These are phyloP conservation scores for Stenodera caucasica DNA, from an alignment of 2,888 invertebrate species.

Conservation along the genomic window DNA sequence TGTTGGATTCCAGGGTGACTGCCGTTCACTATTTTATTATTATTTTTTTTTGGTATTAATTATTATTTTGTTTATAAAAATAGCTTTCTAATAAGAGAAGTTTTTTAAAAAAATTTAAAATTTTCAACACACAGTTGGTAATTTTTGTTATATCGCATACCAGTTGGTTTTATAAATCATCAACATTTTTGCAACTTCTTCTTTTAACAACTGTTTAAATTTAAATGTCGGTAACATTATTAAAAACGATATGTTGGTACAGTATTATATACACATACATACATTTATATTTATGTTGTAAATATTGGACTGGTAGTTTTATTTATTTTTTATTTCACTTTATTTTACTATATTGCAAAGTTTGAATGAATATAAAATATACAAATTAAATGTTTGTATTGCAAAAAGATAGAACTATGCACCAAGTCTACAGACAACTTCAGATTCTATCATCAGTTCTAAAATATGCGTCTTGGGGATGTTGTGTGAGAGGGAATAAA, in stretches of 20 bases:
- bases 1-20: neutral
- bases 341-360: slow-evolving; percentile 13
- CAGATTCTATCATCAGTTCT: slow-evolving; percentile 44
- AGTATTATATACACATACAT: slow-evolving; percentile 1
- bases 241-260: slow-evolving; percentile 19
- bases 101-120: slow-evolving; percentile 6
- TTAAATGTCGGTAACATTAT: slow-evolving; percentile 15
- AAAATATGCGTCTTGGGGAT: slow-evolving; percentile 32
- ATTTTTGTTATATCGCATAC: slow-evolving; percentile 19
- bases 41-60: neutral
- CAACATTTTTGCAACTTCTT: slow-evolving; percentile 19
- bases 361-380: slow-evolving; percentile 30
- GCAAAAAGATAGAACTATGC: slow-evolving; percentile 8
- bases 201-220: slow-evolving; percentile 21
- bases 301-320: slow-evolving; percentile 13
- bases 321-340: slow-evolving; percentile 12
- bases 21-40: neutral
- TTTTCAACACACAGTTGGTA: slow-evolving; percentile 5
- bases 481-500: slow-evolving; percentile 22
- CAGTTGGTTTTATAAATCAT: slow-evolving; percentile 17
- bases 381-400: slow-evolving; percentile 27
- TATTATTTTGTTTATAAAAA: neutral
- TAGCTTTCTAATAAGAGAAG: neutral
- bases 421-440: slow-evolving; percentile 16
- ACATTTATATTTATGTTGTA: slow-evolving; percentile 7